Conservation (phyloP, 2,888 invertebrate species). For the Apotomis turbidana region DNA sequence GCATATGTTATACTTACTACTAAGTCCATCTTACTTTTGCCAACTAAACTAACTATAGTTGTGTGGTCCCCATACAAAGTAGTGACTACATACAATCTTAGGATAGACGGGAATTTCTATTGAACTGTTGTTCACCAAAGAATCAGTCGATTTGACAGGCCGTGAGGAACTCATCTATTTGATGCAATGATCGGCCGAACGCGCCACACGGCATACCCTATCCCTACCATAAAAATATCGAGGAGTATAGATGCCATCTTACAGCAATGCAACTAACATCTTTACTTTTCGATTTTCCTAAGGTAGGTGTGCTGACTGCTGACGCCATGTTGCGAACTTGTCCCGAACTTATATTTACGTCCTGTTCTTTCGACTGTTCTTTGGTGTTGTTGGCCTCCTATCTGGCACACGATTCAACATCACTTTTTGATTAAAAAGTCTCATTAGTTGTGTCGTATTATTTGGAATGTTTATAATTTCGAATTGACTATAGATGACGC, state of each 20-base stretch:
- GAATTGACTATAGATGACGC: slow-evolving; percentile 25
- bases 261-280: too few species aligned
- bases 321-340: too few species aligned
- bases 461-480: slow-evolving; percentile 26
- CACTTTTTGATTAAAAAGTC: slow-evolving; percentile 49
- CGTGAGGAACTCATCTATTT: background rate
- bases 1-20: too few species aligned
- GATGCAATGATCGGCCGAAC: background rate
- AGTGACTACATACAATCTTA: background rate
- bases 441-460: slow-evolving; percentile 45
- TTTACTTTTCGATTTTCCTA: too few species aligned
- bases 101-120: background rate
- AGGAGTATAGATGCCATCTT: too few species aligned
- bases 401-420: slow-evolving; percentile 43
- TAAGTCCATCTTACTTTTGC: too few species aligned
- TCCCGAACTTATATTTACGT: background rate
- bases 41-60: too few species aligned
- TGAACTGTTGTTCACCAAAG: background rate
- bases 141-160: background rate
- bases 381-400: background rate
- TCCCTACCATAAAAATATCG: too few species aligned
- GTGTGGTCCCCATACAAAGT: too few species aligned
- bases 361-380: background rate
- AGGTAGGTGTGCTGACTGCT: too few species aligned
- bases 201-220: too few species aligned